These are phyloP conservation scores for Pipistrellus pipistrellus DNA, from an alignment of 2,797 vertebrate genomes.

Conservation along the genomic window DNA sequence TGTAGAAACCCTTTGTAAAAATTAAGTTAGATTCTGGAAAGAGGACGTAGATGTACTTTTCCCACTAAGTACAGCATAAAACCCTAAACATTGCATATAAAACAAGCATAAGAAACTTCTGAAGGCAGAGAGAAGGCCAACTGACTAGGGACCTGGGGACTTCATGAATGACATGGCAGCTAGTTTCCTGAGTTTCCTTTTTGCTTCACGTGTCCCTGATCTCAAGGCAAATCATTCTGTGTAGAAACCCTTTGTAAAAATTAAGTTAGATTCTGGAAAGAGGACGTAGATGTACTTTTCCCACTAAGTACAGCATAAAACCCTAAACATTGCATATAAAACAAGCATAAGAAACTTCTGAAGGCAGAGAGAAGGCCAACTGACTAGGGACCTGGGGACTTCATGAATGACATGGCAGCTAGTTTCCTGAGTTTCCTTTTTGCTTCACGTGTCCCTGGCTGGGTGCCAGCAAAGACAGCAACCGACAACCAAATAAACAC, in stretches of 20 bases:
- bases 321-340: not conserved
- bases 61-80: not conserved
- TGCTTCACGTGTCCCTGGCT: not conserved
- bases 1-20: not conserved
- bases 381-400: not conserved
- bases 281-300: not conserved
- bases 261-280: not conserved
- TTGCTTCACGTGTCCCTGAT: not conserved
- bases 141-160: not conserved
- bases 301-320: not conserved
- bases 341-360: not conserved
- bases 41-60: not conserved
- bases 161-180: not conserved
- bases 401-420: not conserved
- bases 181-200: not conserved
- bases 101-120: not conserved
- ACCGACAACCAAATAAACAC: not conserved
- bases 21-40: slow-evolving; percentile 5
- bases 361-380: not conserved
- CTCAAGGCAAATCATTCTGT: no score
- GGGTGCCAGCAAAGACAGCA: not conserved
- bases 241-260: not conserved
- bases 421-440: not conserved
- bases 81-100: not conserved
- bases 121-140: not conserved